phyloP scores from a whole-genome alignment of 2,113 vertebrate species.

The Arothron firmamentum region DNA sequence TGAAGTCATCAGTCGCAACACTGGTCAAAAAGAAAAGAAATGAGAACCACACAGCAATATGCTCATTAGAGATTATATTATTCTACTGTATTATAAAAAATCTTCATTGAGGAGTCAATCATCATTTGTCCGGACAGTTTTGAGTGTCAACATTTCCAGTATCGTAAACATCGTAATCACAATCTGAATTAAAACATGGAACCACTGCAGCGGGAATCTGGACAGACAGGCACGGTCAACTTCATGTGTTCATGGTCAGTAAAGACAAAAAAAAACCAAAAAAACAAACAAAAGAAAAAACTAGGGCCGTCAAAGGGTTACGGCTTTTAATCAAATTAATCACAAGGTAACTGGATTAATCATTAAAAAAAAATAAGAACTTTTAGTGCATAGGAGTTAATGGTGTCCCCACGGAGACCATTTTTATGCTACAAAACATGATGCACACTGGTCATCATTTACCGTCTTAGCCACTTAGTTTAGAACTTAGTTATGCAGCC shows the following conservation, averaged over 20 bases:
- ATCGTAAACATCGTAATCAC: not conserved
- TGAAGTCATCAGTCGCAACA: no score
- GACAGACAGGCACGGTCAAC: not conserved
- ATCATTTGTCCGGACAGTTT: slow-evolving; percentile 27
- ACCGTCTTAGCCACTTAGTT: no score
- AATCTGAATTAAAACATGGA: not conserved
- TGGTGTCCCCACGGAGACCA: no score
- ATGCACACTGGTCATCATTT: no score
- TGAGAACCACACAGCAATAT: not conserved
- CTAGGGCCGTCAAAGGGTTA: no score
- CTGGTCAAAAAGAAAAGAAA: not conserved
- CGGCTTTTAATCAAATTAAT: no score
- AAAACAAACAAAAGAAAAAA: not conserved
- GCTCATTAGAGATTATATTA: slow-evolving; percentile 46
- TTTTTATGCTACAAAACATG: no score
- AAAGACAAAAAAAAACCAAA: not conserved
- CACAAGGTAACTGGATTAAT: no score
- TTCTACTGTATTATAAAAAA: slow-evolving; percentile 28
- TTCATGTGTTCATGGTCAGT: not conserved
- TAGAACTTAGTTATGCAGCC: no score
- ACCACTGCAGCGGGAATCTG: not conserved
- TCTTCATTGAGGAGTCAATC: slow-evolving; percentile 27
- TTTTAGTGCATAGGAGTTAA: no score
- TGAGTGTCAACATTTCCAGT: not conserved
- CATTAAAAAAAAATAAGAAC: no score